Base-by-base conservation (phyloP, 2,888 invertebrate species). In the Tetragonisca angustula region DNA sequence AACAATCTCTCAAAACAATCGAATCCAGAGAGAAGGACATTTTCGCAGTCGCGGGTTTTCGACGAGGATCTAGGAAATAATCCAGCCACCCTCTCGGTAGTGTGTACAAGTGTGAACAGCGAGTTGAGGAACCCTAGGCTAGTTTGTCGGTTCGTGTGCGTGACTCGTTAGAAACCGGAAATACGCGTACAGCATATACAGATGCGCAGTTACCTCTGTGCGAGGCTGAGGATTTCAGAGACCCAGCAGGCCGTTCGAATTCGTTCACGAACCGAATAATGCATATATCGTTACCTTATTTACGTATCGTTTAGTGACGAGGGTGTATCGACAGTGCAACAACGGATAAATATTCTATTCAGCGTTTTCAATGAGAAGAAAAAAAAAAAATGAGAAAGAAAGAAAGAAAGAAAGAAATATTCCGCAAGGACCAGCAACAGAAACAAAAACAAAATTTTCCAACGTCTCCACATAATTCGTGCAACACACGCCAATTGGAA, bases 41-140 rank as follows among this genome's bases (percentile, higher is more conserved):
- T 1, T 43, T 43, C 71, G 81, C 84, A 84, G 87, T 84, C 81
- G 75, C 81, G 79, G 77, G 87, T 80, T 90, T 87, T 88, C 91
- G 89, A 88, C 81, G 89, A 86, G 86, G 88, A 91, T 89, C 86
- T 84, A 56, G 67, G 81, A 68, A 80, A 79, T n/a, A 90, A 90
- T 89, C 86, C 91, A 93, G 92, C 92, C 92, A 93, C 89, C 90
- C 91, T 91, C 89, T 92, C 89, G 88, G 79, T 89, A 89, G 82
- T 85, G 87, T 89, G 82, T 83, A 83, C 76, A 84, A 81, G 85
- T 85, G 84, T 86, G 78, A 88, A 88, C 81, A 83, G 73, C 82
- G 74, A 86, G 80, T 85, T 69, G 70, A 90, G 89, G 87, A 89
- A 89, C 89, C 85, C 81, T 89, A 72, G 64, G 43, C 1, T 27